Base-by-base conservation (phyloP, 1,140 invertebrate genomes). In the Aphelinus certus region DNA sequence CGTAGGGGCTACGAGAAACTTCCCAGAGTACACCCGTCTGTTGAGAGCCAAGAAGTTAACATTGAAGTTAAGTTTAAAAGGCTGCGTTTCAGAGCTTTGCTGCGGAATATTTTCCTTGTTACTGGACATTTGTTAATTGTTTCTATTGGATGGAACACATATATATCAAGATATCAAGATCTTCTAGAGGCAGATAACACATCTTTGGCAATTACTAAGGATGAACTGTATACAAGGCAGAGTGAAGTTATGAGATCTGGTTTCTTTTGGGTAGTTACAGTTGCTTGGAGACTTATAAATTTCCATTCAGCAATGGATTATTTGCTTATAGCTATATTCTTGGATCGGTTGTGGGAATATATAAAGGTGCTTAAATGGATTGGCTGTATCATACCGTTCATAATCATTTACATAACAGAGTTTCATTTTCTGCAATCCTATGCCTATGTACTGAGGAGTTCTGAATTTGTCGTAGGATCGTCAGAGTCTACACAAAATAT, bases 131-230 rank as follows among this genome's bases (percentile, higher is more conserved):
- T 95, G 77, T 79, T 94, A 49, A 81, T 95, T 1, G 93, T 92
- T 65, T 94, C 93, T 5, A 86, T 91, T 75, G 91, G 91, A 2
- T 95, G 94, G 94, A 95, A 95, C 88, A 90, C 93, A 9, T 95
- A 94, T 75, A 94, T 95, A 79, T 91, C 91, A 64, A 82, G 93
- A 1, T 95, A 95, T 81, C 93, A 95, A 79, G 90, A 93, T 76
- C 85, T 95, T 72, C 80, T 95, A 7, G 94, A 95, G 81, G 88
- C 89, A 10, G 88, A 90, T 10, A 84, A 89, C 69, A n/a, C 88
- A 83, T 62, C 77, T 71, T 9, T 80, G 77, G 47, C 89, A 88
- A 82, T 88, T 85, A 73, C 79, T 84, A 42, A 85, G 88, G 73
- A 92, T 92, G 79, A 89, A 88, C 77, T 87, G 81, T 65, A 82